Evolutionary conservation across 2,797 vertebrate species (phyloP), one percentile per base, ranked within the genome.

Genomic region (Melopsittacus undulatus): DNA sequence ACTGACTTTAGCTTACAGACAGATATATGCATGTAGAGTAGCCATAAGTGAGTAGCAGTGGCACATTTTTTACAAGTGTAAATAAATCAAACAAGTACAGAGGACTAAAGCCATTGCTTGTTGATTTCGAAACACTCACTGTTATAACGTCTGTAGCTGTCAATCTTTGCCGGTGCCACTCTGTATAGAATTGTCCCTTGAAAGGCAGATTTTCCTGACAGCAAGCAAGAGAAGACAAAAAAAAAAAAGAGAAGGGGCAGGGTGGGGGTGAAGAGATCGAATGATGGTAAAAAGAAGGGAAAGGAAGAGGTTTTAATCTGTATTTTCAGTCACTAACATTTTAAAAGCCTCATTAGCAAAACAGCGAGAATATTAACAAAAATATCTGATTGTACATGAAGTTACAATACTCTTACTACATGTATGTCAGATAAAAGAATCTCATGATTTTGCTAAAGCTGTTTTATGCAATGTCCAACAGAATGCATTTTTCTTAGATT

Each of bases 191-290:
- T 92, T 98, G 98, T 97, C 97, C 98, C 98, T 97, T 98, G 96
- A 98, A 98, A 98, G 97, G 98, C 97, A 98, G 98, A 98, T 95
- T 98, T 98, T 98, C 98, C 98, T 98, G 97, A 98, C 97, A 98
- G 97, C 97, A 97, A 97, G 97, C 94, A 97, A 97, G 96, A 97
- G 96, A 97, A 97, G 94, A 96, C 97, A 97, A 96, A 95, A 95
- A 92, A 94, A 96, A 96, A 95, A 96, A 96, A 95, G 95, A 97
- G 90, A 95, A 97, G 81, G 87, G 94, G 93, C 24, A 46, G 94
- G 95, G 90, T 57, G 61, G 94, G 72, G 95, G 73, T 95, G 89
- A 97, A 96, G 92, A 92, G 92, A 97, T 97, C 94, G 95, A 98
- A 95, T 97, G 97, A 96, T 96, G 95, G 95, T 84, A 97, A 97